Conservation (phyloP, 2,113 vertebrate genomes). For the Gallinago paraguaiae region DNA sequence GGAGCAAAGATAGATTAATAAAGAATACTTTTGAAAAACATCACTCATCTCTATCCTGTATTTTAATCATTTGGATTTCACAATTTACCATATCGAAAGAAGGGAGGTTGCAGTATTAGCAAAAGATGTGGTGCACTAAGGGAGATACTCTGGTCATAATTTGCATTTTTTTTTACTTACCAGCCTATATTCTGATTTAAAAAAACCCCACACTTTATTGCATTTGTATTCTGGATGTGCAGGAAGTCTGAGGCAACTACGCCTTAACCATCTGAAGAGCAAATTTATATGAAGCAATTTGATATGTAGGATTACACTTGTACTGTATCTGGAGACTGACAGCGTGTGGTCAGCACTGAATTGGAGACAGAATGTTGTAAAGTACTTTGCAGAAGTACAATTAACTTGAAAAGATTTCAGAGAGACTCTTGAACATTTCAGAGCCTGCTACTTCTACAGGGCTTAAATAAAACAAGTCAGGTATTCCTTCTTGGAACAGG, state of each 20-base stretch:
- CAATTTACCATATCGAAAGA: not conserved
- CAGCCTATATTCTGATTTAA: not conserved
- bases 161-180: not conserved
- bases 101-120: not conserved
- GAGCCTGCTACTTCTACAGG: not conserved
- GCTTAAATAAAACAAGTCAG: not conserved
- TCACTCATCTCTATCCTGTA: not conserved
- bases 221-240: not conserved
- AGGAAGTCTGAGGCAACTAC: not conserved
- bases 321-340: not conserved
- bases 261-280: not conserved
- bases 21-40: not conserved
- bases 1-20: not conserved
- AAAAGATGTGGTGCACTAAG: not conserved
- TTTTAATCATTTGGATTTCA: not conserved
- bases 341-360: not conserved
- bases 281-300: conserved; percentile 20
- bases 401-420: conserved; percentile 19
- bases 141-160: not conserved
- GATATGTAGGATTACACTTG: not conserved
- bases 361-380: not conserved
- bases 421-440: conserved; percentile 1
- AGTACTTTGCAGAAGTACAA: not conserved
- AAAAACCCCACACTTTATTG: not conserved
- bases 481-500: not conserved